Evolutionary conservation across 2,113 vertebrate genomes (phyloP).

Genomic region (Neodontobutis hainanensis): DNA sequence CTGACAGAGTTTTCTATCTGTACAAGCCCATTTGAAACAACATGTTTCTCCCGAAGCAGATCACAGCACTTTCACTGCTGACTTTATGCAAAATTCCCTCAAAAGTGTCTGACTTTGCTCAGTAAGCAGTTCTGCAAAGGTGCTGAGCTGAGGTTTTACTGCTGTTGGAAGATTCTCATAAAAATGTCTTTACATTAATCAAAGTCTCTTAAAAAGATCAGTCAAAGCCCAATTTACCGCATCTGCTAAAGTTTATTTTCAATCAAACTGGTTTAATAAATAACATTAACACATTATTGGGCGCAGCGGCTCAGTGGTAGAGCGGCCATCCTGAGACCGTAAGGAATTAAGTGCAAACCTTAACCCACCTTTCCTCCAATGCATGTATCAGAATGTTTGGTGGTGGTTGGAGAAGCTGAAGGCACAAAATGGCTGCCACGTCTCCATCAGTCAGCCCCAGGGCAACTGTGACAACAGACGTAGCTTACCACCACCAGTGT

Average conservation of each 20-base stretch:
- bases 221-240: not conserved
- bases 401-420: too few species aligned
- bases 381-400: too few species aligned
- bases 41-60: slow-evolving; percentile 9
- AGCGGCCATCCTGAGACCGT: too few species aligned
- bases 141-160: slow-evolving; percentile 19
- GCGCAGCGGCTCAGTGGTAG: too few species aligned
- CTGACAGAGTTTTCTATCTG: not conserved
- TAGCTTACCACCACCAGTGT: too few species aligned
- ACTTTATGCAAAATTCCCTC: slow-evolving; percentile 21
- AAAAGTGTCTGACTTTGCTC: slow-evolving; percentile 9
- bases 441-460: too few species aligned
- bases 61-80: slow-evolving; percentile 30
- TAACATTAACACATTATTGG: not conserved
- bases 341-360: too few species aligned
- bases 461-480: too few species aligned
- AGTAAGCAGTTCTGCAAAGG: not conserved
- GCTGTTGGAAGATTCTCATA: not conserved
- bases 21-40: slow-evolving; percentile 5
- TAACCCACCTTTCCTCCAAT: too few species aligned
- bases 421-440: too few species aligned
- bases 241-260: not conserved
- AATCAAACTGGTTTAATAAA: not conserved
- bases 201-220: not conserved
- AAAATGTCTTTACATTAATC: slow-evolving; percentile 12